Percentiles rank a stretch among this genome's conserved stretches.
Conservation (phyloP, 2,888 invertebrate genomes). For the Conistra vaccinii region DNA sequence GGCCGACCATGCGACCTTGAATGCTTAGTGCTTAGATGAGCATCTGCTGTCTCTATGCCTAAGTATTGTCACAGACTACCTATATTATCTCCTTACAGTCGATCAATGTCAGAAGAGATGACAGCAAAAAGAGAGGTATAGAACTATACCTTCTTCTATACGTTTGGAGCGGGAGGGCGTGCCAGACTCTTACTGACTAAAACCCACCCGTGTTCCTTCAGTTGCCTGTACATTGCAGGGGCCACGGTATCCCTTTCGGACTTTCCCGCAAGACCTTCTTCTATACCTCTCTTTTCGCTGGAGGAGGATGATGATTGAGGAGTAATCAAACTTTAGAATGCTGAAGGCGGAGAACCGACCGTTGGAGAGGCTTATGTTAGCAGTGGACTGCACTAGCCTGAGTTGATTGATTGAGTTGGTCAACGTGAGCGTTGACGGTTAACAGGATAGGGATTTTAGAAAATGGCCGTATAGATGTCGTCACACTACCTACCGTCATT, state of each 20-base stretch:
- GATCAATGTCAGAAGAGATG: background rate
- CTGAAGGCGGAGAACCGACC: background rate
- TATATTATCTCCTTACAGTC: background rate
- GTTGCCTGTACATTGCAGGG: no score
- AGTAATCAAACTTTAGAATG: background rate
- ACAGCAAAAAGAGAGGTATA: background rate
- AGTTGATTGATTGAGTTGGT: background rate
- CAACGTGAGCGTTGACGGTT: background rate
- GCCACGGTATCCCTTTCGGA: no score
- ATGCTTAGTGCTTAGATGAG: conserved; percentile 57
- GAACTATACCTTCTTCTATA: no score
- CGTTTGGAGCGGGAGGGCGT: no score
- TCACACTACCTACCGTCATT: no score
- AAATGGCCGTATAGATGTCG: no score
- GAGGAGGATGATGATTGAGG: background rate
- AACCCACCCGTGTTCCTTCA: no score
- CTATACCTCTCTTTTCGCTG: no score
- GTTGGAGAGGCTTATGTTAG: background rate
- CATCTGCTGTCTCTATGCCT: conserved; percentile 58
- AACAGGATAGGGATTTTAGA: no score
- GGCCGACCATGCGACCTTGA: conserved; percentile 72
- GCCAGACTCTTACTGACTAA: no score
- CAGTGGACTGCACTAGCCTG: no score
- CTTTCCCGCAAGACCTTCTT: no score
- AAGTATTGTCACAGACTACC: conserved; percentile 28